Conservation (phyloP, 2,113 vertebrate genomes). For the Paramormyrops kingsleyae region DNA sequence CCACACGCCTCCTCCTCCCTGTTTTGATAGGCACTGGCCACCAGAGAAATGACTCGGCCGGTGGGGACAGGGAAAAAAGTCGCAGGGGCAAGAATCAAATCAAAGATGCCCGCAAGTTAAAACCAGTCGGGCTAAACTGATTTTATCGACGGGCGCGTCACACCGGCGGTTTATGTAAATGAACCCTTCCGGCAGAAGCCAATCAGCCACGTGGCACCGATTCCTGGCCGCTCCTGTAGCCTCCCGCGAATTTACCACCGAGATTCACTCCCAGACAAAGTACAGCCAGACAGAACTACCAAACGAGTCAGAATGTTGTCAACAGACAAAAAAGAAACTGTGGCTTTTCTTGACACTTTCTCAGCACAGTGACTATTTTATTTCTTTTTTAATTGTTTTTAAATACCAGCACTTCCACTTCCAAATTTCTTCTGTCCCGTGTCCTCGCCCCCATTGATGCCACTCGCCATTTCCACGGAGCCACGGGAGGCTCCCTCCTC, state of each 20-base stretch:
- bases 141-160: background rate
- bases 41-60: background rate
- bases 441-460: background rate
- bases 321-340: background rate
- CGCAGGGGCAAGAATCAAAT: background rate
- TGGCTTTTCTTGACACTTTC: background rate
- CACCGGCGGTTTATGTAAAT: background rate
- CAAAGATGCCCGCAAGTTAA: background rate
- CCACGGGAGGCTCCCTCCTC: background rate
- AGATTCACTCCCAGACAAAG: background rate
- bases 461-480: background rate
- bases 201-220: background rate
- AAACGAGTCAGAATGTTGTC: background rate
- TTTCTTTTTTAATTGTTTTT: background rate
- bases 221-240: background rate
- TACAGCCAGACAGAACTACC: background rate
- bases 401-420: background rate
- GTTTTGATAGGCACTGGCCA: background rate
- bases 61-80: background rate
- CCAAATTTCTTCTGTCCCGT: background rate
- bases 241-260: background rate
- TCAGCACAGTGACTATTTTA: background rate
- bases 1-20: background rate
- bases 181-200: background rate
- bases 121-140: background rate